phyloP scores from a whole-genome alignment of 2,888 invertebrate species.

The Coecobrya sp. region DNA sequence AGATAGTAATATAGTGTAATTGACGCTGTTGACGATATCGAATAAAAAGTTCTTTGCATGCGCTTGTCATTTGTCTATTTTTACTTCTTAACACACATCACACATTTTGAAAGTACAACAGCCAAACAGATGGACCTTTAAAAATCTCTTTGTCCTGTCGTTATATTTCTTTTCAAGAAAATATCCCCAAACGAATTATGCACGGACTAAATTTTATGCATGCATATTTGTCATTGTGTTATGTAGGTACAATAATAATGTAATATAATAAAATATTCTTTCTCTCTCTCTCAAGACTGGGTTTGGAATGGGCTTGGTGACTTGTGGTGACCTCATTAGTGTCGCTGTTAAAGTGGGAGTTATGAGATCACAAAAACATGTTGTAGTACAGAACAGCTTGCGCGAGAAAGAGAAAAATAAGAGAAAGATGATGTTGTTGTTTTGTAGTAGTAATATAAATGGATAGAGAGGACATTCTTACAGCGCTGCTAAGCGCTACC shows the following conservation, averaged over 20 bases:
- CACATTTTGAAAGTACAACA: background rate
- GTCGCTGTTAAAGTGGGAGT: slow-evolving; percentile 79
- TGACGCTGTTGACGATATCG: slow-evolving; percentile 39
- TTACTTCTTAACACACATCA: slow-evolving; percentile 20
- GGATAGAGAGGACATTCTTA: slow-evolving; percentile 52
- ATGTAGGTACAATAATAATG: background rate
- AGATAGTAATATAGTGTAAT: slow-evolving; percentile 31
- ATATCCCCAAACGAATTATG: slow-evolving; percentile 16
- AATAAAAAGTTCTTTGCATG: slow-evolving; percentile 2
- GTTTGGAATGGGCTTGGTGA: slow-evolving; percentile 65
- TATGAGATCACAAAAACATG: slow-evolving; percentile 80
- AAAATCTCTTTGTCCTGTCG: slow-evolving; percentile 6
- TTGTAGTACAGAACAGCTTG: slow-evolving; percentile 66
- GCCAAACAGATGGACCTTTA: slow-evolving; percentile 19
- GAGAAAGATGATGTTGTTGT: slow-evolving; percentile 20
- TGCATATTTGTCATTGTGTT: slow-evolving; percentile 27
- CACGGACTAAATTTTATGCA: slow-evolving; percentile 24
- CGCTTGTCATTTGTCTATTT: background rate
- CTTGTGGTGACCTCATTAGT: slow-evolving; percentile 82
- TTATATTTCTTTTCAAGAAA: background rate
- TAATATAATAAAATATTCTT: background rate
- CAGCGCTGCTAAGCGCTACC: slow-evolving; percentile 24
- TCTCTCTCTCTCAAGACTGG: background rate
- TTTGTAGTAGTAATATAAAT: slow-evolving; percentile 43
- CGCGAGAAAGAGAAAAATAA: slow-evolving; percentile 32